Conservation (phyloP, 2,888 invertebrate genomes). For the Colostygia pectinataria region DNA sequence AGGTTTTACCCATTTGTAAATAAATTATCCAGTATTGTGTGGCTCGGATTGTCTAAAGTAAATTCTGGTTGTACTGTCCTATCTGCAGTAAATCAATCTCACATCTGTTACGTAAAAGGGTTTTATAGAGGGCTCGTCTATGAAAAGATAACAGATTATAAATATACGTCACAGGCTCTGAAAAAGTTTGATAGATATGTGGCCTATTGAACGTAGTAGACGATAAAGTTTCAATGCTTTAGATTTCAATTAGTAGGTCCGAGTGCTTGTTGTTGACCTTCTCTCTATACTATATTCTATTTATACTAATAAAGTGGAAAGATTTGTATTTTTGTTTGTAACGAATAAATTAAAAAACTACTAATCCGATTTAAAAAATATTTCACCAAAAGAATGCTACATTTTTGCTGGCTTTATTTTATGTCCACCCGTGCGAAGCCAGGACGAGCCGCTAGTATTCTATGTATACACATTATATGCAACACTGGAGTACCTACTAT, state of each 20-base stretch:
- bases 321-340: too few species aligned
- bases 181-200: constrained; percentile 21
- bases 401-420: too few species aligned
- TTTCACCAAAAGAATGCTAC: too few species aligned
- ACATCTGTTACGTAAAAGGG: constrained; percentile 66
- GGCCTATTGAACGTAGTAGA: not conserved
- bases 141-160: constrained; percentile 62
- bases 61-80: constrained; percentile 67
- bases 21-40: constrained; percentile 75
- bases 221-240: constrained; percentile 7
- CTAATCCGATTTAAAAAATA: too few species aligned
- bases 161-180: constrained; percentile 37
- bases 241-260: constrained; percentile 4
- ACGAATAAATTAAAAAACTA: too few species aligned
- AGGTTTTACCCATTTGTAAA: constrained; percentile 73
- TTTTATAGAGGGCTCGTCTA: constrained; percentile 64
- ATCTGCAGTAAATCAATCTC: constrained; percentile 70
- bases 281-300: too few species aligned
- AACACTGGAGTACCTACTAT: too few species aligned
- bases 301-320: too few species aligned
- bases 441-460: too few species aligned
- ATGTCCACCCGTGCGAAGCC: too few species aligned
- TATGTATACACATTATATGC: too few species aligned
- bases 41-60: constrained; percentile 68
- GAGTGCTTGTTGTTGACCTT: not conserved